Evolutionary conservation across 2,113 vertebrate genomes (phyloP).

Genomic region (Odocoileus hemionus): DNA sequence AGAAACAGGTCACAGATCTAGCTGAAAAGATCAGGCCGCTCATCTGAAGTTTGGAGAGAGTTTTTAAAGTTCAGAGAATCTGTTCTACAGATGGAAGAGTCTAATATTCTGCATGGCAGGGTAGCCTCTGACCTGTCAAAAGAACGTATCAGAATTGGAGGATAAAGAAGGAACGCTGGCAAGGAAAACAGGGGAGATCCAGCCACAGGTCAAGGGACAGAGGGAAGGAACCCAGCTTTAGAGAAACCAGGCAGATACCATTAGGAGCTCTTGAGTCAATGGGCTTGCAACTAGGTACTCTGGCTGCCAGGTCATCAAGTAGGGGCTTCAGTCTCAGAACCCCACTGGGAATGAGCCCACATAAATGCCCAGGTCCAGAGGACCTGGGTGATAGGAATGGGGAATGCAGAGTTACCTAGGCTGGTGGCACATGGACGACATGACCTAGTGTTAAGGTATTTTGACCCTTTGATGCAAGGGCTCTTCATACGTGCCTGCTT

Average conservation of each 20-base stretch:
- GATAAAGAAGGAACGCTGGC: not conserved
- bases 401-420: not conserved
- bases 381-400: not conserved
- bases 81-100: not conserved
- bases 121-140: not conserved
- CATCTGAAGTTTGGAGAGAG: not conserved
- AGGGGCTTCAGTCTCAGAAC: not conserved
- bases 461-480: not conserved
- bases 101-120: not conserved
- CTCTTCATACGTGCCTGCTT: not conserved
- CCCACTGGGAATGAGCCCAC: not conserved
- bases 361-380: not conserved
- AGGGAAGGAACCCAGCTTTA: not conserved
- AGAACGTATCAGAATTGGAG: not conserved
- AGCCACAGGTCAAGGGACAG: not conserved
- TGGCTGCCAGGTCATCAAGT: not conserved
- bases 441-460: not conserved
- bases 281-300: not conserved
- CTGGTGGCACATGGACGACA: not conserved
- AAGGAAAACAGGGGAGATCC: not conserved
- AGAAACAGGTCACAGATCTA: not conserved
- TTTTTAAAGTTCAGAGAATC: not conserved
- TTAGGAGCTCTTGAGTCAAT: not conserved
- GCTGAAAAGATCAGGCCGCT: not conserved
- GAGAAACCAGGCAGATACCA: not conserved